Percentiles rank a stretch among this genome's conserved stretches.
phyloP scores from a whole-genome alignment of 2,113 vertebrate genomes.

The Malurus cyaneus region DNA sequence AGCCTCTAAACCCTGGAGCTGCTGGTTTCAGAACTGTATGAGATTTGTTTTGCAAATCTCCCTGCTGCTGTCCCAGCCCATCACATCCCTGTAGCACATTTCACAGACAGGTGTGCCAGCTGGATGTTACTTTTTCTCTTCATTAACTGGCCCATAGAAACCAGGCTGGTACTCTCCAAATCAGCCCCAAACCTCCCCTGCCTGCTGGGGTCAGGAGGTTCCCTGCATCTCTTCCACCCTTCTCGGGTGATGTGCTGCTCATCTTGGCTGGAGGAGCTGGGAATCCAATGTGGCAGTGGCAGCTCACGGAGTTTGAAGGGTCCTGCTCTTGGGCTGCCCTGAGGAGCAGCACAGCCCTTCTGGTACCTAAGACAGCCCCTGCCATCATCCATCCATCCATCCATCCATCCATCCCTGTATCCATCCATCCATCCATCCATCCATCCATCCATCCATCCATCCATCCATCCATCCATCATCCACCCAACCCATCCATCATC shows the following conservation, averaged over 20 bases:
- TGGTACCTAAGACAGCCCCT: not conserved
- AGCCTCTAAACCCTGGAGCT: not conserved
- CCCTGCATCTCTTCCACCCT: not conserved
- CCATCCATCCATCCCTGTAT: too few relatives aligned
- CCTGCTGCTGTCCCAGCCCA: not conserved
- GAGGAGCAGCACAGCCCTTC: not conserved
- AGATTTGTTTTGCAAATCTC: not conserved
- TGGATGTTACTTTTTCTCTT: not conserved
- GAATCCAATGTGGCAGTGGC: rapidly evolving
- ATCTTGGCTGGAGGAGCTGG: too few relatives aligned
- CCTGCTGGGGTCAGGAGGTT: not conserved
- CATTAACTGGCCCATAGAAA: not conserved
- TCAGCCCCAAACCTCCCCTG: not conserved
- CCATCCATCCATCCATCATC: too few relatives aligned
- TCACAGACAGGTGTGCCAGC: not conserved
- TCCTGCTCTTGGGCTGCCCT: not conserved
- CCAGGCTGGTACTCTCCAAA: not conserved
- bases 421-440: too few relatives aligned
- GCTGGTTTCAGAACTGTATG: not conserved
- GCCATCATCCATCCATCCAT: too few relatives aligned
- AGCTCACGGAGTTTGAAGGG: rapidly evolving
- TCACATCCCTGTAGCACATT: not conserved
- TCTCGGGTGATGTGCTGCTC: not conserved
- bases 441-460: too few relatives aligned
- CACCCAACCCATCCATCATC: too few relatives aligned